Conservation (phyloP, 2,113 vertebrate species). For the Climacteris rufus region DNA sequence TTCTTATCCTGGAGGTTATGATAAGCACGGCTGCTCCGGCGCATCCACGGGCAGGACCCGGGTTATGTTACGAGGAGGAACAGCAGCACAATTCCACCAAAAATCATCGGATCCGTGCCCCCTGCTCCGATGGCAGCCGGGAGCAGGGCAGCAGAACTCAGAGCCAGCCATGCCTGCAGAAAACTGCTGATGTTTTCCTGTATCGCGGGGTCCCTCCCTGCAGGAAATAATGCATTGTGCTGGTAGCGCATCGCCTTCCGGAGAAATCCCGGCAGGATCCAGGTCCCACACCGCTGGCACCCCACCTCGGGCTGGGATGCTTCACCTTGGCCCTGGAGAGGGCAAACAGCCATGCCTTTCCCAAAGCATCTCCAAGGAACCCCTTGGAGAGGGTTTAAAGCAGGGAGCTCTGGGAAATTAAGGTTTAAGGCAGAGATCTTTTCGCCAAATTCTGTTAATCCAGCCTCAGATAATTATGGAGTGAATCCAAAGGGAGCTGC, state of each 20-base stretch:
- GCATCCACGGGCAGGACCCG: background rate
- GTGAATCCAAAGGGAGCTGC: background rate
- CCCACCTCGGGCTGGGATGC: background rate
- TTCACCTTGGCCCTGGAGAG: accelerated
- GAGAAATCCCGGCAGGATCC: accelerated
- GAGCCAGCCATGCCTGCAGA: background rate
- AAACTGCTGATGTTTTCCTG: constrained; percentile 52
- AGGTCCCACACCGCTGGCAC: accelerated
- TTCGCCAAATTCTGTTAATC: too few relatives aligned
- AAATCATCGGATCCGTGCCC: background rate
- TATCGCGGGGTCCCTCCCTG: constrained; percentile 14
- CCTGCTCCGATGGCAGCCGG: accelerated
- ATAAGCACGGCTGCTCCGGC: background rate
- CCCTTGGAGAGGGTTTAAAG: background rate
- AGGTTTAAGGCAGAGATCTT: background rate
- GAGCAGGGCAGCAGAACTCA: background rate
- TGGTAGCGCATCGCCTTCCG: background rate
- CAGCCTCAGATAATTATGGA: background rate
- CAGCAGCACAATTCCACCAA: background rate
- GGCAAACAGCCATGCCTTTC: accelerated
- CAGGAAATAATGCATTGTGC: constrained; percentile 52
- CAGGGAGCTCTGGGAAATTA: too few relatives aligned
- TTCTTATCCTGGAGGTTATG: background rate
- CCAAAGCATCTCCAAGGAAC: background rate
- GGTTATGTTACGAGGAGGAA: accelerated